Evolutionary conservation across 2,888 invertebrate genomes (phyloP), one percentile per base, ranked within the genome.

Genomic region (Sesia bembeciformis): DNA sequence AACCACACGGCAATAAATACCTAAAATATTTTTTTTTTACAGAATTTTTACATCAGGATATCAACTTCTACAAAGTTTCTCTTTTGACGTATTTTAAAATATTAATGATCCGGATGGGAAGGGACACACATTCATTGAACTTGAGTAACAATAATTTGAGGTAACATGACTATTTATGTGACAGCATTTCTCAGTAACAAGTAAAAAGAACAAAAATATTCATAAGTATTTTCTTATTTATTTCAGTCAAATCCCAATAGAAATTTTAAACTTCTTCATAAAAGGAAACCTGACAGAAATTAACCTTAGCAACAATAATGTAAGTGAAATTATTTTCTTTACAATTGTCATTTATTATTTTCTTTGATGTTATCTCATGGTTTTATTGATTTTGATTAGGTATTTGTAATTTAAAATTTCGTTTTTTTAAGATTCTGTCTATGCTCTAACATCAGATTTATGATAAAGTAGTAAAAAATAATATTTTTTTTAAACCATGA

Each of bases 231-330:
- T 49, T 40, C 4, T 40, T 60, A 46, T 42, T 56, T 39, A 40
- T 83, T 85, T 65, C 75, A 89, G 88, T 53, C 69, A 76, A 62
- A 68, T 81, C 52, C 89, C 88, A 53, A 59, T 72, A 56, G 84
- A 84, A n/a, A 70, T 88, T 55, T 66, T 88, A 50, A 88, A 88
- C 64, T 89, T 86, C 58, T 88, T 89, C 57, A 82, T 84, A 7
- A 87, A 82, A 68, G 84, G 87, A 40, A 77, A 81, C 54, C 68
- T 88, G 40, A 76, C 67, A 49, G 76, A 74, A 23, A 69, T 89
- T 4, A 79, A 88, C 62, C 68, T 89, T 39, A 86, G 86, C 61
- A 58, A 86, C 59, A 89, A 89, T 62, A 72, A 82, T 66, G 88
- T 86, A 68, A 81, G 86, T 71, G 53, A n/a, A 42, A 51, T 40